These are phyloP conservation scores for Tachystola acroxantha DNA, from an alignment of 2,888 invertebrate genomes.

Conservation along the genomic window DNA sequence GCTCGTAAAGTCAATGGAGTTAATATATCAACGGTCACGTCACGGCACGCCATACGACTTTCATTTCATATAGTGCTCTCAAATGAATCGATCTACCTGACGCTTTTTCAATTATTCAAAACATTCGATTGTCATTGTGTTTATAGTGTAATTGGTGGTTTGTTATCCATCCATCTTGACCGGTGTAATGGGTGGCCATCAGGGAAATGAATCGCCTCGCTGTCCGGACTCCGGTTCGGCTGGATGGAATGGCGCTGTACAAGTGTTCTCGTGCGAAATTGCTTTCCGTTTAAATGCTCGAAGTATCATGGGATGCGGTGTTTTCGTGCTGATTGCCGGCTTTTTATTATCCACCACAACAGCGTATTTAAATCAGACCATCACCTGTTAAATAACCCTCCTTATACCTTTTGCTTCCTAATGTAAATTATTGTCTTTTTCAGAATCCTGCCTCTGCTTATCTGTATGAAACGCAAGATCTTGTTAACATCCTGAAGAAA, in stretches of 20 bases:
- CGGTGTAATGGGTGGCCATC: conserved; percentile 71
- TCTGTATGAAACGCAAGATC: not conserved
- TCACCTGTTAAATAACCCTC: not conserved
- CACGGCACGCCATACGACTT: conserved; percentile 51
- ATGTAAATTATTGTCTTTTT: conserved; percentile 5
- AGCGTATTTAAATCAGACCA: not conserved
- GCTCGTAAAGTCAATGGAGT: conserved; percentile 68
- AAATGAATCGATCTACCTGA: conserved; percentile 60
- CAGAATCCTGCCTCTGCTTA: conserved; percentile 4
- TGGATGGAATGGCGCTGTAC: conserved; percentile 37
- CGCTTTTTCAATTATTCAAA: conserved; percentile 75
- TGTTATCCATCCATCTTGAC: conserved; percentile 74
- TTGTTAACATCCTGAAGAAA: not conserved
- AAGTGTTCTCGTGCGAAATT: conserved; percentile 58
- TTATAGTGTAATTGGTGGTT: conserved; percentile 73
- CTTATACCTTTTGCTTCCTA: not conserved
- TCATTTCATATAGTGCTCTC: conserved; percentile 75
- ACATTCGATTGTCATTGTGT: conserved; percentile 72
- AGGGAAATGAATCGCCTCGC: conserved; percentile 65
- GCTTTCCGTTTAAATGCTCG: conserved; percentile 57
- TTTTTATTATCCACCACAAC: conserved; percentile 23
- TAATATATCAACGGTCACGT: conserved; percentile 66
- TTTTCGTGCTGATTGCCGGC: conserved; percentile 39
- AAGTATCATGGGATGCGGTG: conserved; percentile 46
- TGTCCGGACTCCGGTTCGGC: conserved; percentile 41